Evolutionary conservation across 2,888 invertebrate genomes (phyloP), one percentile per base, ranked within the genome.

Genomic region (Silvanus unidentatus): DNA sequence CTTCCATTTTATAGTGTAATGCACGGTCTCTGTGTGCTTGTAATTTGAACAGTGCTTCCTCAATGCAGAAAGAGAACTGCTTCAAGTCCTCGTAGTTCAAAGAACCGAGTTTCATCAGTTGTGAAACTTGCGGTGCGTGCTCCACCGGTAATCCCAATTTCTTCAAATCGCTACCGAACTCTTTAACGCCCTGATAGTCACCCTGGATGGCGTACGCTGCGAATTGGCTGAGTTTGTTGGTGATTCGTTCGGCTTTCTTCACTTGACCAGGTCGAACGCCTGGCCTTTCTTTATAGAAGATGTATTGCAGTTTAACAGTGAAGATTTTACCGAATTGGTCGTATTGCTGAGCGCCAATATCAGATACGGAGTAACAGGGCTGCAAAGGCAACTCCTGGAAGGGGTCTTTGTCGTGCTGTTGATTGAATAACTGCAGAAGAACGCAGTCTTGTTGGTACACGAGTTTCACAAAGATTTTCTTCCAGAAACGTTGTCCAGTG

Each of bases 321-420:
- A 99, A 98, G 60, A 99, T 97, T 76, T 99, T 99, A 22, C 98
- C 98, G 70, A 89, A 99, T 71, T 96, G 93, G 73, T 99, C 99
- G 69, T 93, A 98, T 70, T 98, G 98, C 74, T 99, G 99, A 28
- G 95, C 91, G 40, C 88, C 89, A 39, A 94, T 86, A 49, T 94
- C 95, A 2, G 95, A 96, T 37, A 96, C 87, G 1, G 94, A 94
- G 73, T 97, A 97, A 69, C 93, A 95, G 1, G 95, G 87, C 70
- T 95, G 91, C 53, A 96, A 74, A 0, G 94, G 94, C 55, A 97
- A 75, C 74, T 97, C 97, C 73, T 97, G 95, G 73, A 96, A 91
- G 0, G 95, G 89, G 69, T 94, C 91, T 36, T 51, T 53, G 66
- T 94, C 93, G 1, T 81, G 80, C 42, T 83, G 81, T 56, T 83